Conservation (phyloP, 1,140 invertebrate genomes). For the Platorchestia sp. region DNA sequence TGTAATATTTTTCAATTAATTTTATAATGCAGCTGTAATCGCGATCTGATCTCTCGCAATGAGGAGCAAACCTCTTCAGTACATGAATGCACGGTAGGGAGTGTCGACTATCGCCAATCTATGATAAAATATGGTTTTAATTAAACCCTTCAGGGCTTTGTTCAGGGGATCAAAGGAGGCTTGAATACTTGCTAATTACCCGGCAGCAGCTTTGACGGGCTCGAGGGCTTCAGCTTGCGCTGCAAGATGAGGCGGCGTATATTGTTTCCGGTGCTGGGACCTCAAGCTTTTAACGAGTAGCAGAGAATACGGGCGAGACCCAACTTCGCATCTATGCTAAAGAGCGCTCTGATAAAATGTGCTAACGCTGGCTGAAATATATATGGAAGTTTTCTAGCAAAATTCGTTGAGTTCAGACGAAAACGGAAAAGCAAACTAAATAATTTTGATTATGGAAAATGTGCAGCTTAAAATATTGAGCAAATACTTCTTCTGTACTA, state of each 20-base stretch:
- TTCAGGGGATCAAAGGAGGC: background rate
- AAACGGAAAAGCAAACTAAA: too few relatives aligned
- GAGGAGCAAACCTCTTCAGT: background rate
- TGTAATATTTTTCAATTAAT: background rate
- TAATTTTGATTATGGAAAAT: too few relatives aligned
- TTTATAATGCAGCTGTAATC: background rate
- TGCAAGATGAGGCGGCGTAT: background rate
- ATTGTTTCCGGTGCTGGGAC: background rate
- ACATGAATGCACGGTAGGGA: background rate
- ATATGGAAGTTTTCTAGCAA: too few relatives aligned
- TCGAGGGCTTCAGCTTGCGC: background rate
- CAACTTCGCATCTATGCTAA: background rate
- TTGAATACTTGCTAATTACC: constrained; percentile 9
- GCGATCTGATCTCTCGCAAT: background rate
- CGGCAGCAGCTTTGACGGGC: background rate
- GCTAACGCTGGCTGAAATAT: too few relatives aligned
- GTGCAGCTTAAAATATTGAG: too few relatives aligned
- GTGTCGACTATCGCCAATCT: background rate
- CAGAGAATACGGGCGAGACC: background rate
- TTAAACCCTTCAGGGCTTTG: background rate
- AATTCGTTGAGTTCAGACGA: too few relatives aligned
- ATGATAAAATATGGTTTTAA: background rate
- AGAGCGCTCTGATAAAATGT: too few relatives aligned
- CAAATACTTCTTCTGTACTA: too few relatives aligned
- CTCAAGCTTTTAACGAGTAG: background rate